These are phyloP conservation scores for Ophioninae sp. DNA, from an alignment of 2,888 invertebrate species.

Conservation along the genomic window DNA sequence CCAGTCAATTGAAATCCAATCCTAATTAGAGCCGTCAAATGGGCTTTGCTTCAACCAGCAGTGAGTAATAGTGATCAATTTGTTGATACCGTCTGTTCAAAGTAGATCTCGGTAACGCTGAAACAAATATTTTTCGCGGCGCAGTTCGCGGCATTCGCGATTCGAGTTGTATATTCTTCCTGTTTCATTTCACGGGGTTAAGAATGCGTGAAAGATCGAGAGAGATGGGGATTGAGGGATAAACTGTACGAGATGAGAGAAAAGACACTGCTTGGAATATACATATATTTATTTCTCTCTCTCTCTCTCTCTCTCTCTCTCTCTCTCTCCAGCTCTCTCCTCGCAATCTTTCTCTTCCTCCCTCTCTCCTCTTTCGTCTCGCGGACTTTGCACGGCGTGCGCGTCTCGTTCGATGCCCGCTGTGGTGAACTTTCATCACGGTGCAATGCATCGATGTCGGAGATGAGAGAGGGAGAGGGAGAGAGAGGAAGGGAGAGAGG, in stretches of 20 bases:
- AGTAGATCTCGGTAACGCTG: neutral
- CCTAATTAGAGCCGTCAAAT: neutral
- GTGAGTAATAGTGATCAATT: neutral
- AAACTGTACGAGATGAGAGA: slow-evolving; percentile 15
- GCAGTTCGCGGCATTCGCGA: neutral
- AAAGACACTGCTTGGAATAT: slow-evolving; percentile 7
- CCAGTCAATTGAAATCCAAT: neutral
- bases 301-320: slow-evolving; percentile 12
- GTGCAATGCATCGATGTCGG: slow-evolving; percentile 54
- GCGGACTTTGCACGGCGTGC: slow-evolving; percentile 41
- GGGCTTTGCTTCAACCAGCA: neutral
- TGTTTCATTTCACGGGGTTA: slow-evolving; percentile 38
- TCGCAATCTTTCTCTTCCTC: slow-evolving; percentile 32
- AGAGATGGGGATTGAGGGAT: slow-evolving; percentile 20
- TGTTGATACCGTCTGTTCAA: neutral
- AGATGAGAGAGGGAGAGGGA: slow-evolving; percentile 30
- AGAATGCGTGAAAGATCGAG: slow-evolving; percentile 56
- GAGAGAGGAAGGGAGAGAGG: slow-evolving; percentile 7
- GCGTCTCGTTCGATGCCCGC: slow-evolving; percentile 55
- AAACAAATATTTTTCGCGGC: neutral
- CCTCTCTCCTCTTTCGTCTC: slow-evolving; percentile 28
- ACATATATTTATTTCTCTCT: slow-evolving; percentile 4
- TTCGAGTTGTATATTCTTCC: slow-evolving; percentile 11
- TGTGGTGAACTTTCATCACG: slow-evolving; percentile 71
- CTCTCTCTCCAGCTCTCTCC: slow-evolving; percentile 3